Conservation (phyloP, 2,797 vertebrate species). For the Pachyuromys duprasi region DNA sequence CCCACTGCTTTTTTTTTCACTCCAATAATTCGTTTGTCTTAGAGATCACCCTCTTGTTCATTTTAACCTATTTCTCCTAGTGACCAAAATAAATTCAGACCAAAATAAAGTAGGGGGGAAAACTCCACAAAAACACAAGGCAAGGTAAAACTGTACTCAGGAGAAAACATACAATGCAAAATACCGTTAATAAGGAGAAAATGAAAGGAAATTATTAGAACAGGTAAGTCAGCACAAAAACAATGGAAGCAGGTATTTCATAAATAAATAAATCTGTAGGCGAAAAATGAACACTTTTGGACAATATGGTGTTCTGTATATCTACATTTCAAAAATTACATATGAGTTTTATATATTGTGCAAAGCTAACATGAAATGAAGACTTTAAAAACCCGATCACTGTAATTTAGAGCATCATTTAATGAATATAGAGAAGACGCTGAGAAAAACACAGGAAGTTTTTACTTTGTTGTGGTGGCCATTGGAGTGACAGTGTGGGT, state of each 20-base stretch:
- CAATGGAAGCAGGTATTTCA: neutral
- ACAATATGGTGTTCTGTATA: neutral
- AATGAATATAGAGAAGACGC: neutral
- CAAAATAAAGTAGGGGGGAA: slow-evolving; percentile 37
- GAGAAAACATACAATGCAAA: neutral
- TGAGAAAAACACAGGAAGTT: neutral
- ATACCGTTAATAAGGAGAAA: slow-evolving; percentile 24
- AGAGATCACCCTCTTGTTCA: neutral
- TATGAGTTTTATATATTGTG: neutral
- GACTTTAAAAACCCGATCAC: neutral
- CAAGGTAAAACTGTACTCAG: neutral
- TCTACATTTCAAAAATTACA: neutral
- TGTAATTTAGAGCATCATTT: neutral
- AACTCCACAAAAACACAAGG: neutral
- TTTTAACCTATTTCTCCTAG: neutral
- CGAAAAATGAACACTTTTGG: neutral
- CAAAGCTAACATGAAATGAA: neutral
- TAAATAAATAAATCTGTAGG: neutral
- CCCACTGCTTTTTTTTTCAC: neutral
- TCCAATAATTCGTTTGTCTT: neutral
- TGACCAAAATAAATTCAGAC: neutral
- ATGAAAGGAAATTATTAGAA: neutral
- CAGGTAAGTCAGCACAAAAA: neutral
- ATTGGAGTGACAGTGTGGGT: neutral
- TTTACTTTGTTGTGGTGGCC: neutral